Conservation (phyloP, 2,888 invertebrate species). For the Herminia tarsipennalis region DNA sequence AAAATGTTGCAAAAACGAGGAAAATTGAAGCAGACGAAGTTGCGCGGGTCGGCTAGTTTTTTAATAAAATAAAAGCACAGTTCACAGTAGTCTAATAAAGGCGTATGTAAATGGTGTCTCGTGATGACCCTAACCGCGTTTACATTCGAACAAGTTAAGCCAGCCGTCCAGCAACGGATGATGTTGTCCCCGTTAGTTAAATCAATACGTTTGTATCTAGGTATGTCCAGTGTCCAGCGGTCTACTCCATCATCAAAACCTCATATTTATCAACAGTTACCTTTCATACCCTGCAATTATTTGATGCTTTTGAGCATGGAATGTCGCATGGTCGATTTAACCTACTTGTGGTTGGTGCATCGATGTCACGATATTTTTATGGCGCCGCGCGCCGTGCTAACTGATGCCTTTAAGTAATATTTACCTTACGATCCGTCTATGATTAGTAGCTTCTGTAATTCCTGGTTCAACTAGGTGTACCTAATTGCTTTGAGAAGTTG, state of each 20-base stretch:
- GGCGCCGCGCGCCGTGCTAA: slow-evolving; percentile 8
- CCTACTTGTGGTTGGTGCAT: slow-evolving; percentile 28
- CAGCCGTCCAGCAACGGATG: background rate
- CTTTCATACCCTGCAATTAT: slow-evolving; percentile 48
- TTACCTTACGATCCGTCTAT: too few species aligned
- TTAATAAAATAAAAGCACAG: background rate
- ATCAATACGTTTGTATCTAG: slow-evolving; percentile 40
- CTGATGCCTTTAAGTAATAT: slow-evolving; percentile 1
- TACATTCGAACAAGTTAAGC: slow-evolving; percentile 26
- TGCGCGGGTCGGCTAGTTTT: too few species aligned
- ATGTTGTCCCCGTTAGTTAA: slow-evolving; percentile 48
- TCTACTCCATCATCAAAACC: slow-evolving; percentile 45
- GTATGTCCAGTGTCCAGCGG: slow-evolving; percentile 5
- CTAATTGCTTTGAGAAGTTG: background rate
- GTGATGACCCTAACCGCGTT: slow-evolving; percentile 1
- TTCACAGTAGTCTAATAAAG: too few species aligned
- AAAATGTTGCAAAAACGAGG: too few species aligned
- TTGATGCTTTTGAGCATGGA: slow-evolving; percentile 45
- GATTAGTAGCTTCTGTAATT: too few species aligned
- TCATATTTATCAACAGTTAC: slow-evolving; percentile 54
- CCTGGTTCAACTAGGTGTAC: too few species aligned
- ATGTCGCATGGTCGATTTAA: slow-evolving; percentile 49
- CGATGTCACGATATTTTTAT: slow-evolving; percentile 19
- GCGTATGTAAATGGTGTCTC: background rate
- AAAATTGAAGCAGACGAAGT: too few species aligned